Evolutionary conservation across 92 coral and sea anemone species (phyloP).

Genomic region (Metridium senile): DNA sequence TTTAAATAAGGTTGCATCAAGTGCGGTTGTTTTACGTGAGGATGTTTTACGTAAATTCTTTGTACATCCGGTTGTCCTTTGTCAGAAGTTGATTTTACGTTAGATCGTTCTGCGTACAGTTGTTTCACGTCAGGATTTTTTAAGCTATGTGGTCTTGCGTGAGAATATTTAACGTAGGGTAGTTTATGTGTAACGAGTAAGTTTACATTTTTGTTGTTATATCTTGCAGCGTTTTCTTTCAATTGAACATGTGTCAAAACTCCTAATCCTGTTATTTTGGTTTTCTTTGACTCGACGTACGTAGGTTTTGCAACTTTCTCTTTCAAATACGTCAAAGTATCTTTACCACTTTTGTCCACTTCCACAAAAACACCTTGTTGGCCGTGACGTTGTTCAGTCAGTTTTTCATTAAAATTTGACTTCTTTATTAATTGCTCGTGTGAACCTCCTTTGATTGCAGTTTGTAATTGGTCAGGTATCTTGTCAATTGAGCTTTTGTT

Average conservation of each 20-base stretch:
- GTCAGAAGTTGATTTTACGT: background rate
- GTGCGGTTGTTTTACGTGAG: background rate
- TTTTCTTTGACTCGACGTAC: conserved; percentile 9
- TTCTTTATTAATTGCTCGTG: no score
- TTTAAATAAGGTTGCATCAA: background rate
- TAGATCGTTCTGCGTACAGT: background rate
- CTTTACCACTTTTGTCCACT: background rate
- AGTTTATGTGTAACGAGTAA: no score
- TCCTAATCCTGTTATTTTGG: conserved; percentile 4
- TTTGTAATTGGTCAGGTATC: conserved; percentile 6
- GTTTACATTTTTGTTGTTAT: no score
- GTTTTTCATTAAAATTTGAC: background rate
- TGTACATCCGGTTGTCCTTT: no score
- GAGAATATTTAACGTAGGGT: background rate
- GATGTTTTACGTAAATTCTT: no score
- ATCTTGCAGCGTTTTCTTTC: background rate
- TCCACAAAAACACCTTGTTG: background rate
- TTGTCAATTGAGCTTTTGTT: conserved; percentile 3
- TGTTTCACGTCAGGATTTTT: background rate
- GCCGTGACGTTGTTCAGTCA: background rate
- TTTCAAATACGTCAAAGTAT: background rate
- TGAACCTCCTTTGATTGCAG: no score
- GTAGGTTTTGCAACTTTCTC: conserved; percentile 1
- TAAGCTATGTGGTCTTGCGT: background rate
- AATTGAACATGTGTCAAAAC: background rate